These are phyloP conservation scores for Dynastes tityus DNA, from an alignment of 2,888 invertebrate species.

Conservation along the genomic window DNA sequence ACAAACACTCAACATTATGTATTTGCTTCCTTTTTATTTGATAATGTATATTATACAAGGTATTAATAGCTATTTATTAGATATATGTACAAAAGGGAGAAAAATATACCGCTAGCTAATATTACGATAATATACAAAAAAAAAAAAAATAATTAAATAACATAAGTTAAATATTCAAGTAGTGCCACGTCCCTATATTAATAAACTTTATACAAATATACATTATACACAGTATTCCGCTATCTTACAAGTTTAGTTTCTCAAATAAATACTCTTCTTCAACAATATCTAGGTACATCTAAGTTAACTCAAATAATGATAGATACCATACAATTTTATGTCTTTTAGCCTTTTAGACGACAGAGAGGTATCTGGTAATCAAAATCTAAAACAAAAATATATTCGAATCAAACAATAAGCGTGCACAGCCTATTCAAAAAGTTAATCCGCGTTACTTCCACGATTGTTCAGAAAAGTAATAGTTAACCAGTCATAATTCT, in stretches of 20 bases:
- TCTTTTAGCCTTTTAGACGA: constrained; percentile 12
- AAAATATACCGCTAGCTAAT: constrained; percentile 46
- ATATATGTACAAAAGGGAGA: constrained; percentile 56
- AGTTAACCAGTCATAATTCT: constrained; percentile 14
- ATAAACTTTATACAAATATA: constrained; percentile 48
- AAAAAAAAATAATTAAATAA: constrained; percentile 52
- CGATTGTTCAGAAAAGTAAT: constrained; percentile 30
- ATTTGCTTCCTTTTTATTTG: constrained; percentile 52
- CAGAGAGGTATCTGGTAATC: constrained; percentile 24
- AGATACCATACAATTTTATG: constrained; percentile 43
- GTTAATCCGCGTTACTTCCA: constrained; percentile 42
- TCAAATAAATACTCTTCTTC: constrained; percentile 49
- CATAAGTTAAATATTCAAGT: constrained; percentile 54
- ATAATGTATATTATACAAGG: constrained; percentile 56
- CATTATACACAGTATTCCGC: constrained; percentile 56
- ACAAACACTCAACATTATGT: constrained; percentile 62
- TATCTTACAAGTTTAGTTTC: constrained; percentile 58
- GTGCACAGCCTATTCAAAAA: constrained; percentile 51
- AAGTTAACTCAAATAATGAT: constrained; percentile 27
- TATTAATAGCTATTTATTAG: constrained; percentile 56
- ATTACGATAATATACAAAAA: constrained; percentile 53
- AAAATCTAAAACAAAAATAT: constrained; percentile 17
- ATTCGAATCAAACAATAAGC: constrained; percentile 48
- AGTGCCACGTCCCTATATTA: constrained; percentile 57
- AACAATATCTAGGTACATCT: constrained; percentile 46